Base-by-base conservation (phyloP, 2,797 vertebrate species). In the Melanotaenia trifasciata region DNA sequence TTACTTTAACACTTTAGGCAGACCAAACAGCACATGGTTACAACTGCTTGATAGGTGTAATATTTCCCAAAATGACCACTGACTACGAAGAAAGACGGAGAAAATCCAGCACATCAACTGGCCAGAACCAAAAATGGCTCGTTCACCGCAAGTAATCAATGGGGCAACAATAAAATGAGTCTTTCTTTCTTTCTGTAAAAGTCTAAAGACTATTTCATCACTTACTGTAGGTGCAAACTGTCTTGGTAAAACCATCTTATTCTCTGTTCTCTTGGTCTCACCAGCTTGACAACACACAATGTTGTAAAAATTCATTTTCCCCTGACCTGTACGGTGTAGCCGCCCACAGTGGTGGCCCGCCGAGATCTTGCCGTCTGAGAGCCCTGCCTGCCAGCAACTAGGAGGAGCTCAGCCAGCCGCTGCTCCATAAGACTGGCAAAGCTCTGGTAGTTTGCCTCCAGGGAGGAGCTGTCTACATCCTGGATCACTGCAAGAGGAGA, bases 351-450 rank as follows among this genome's bases (percentile, higher is more conserved):
- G 2, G 97, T 96, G 78, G 97, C 98, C 45, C 97, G 93, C 58
- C 90, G 95, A 72, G 96, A 94, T 0, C 97, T 74, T 0, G 89
- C 88, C 0, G 70, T 50, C 22, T 65, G 76, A 18, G 89, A 30
- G 16, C 96, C 95, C 83, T 96, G 97, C 65, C 97, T 95, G 64
- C 97, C 94, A 1, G 97, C 97, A 78, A 97, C 94, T 91, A 97
- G 93, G 80, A 99, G 98, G 0, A 99, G 96, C 22, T 97, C 96
- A 1, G 97, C 97, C 89, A 99, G 79, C 12, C 97, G 95, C 87
- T 97, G 97, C 89, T 99, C 98, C 98, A 99, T 98, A 77, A 98
- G 66, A 13, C 95, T 96, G 50, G 98, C 96, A 59, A 99, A 99
- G 89, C 96, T 99, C 93, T 99, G 97, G 84, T 99, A 99, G 93